These are phyloP conservation scores for Nemotelus nigrinus DNA, from an alignment of 2,888 invertebrate species.

Conservation along the genomic window DNA sequence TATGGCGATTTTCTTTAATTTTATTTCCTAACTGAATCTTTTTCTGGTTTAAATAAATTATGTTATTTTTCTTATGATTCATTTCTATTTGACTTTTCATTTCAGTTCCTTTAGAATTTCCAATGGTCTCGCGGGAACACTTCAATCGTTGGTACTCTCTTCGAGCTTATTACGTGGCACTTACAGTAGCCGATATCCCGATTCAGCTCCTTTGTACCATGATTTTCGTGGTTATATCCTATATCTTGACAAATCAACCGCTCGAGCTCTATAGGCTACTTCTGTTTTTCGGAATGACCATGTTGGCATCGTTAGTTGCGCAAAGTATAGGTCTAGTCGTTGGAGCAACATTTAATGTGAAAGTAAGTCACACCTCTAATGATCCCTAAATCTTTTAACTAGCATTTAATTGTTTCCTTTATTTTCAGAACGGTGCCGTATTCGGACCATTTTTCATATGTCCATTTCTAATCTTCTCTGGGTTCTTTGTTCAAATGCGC, in stretches of 20 bases:
- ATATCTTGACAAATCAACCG: conserved; percentile 88
- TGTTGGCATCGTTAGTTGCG: conserved; percentile 83
- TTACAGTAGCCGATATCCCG: conserved; percentile 82
- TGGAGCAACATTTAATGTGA: conserved; percentile 82
- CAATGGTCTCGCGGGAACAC: conserved; percentile 82
- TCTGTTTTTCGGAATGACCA: conserved; percentile 76
- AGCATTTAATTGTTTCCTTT: conserved; percentile 63
- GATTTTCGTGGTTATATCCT: conserved; percentile 80
- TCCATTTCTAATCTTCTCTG: conserved; percentile 91
- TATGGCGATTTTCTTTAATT: too few relatives aligned
- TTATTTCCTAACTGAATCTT: too few relatives aligned
- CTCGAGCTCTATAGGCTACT: conserved; percentile 76
- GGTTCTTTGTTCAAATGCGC: conserved; percentile 87
- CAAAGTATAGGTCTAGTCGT: conserved; percentile 87
- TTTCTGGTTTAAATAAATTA: too few relatives aligned
- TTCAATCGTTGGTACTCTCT: conserved; percentile 92
- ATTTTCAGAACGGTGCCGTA: conserved; percentile 85
- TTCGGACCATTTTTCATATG: conserved; percentile 88
- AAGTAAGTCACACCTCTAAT: conserved; percentile 68
- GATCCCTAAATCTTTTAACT: conserved; percentile 9
- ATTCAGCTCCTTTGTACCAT: conserved; percentile 81
- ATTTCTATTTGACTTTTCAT: conserved; percentile 37
- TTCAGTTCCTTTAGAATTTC: conserved; percentile 85
- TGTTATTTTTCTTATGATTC: too few relatives aligned
- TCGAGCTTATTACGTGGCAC: conserved; percentile 82